Evolutionary conservation across 2,113 vertebrate species (phyloP).

Genomic region (Megaleporinus macrocephalus): DNA sequence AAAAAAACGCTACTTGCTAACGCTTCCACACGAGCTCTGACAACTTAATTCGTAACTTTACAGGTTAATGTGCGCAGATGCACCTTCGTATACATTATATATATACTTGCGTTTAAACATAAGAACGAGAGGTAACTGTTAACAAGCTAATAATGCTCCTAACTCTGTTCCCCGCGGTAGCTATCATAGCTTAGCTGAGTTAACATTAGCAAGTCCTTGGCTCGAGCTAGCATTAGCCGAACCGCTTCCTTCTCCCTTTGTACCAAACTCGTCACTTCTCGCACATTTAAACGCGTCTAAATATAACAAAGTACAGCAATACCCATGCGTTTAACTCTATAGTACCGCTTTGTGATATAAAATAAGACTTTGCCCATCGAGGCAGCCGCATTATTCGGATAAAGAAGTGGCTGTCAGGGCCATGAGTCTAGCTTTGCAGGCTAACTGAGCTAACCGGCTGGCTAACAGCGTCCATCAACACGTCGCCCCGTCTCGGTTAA

Average conservation of each 20-base stretch:
- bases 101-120: not conserved
- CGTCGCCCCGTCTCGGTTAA: not conserved
- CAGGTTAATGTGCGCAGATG: not conserved
- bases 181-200: not conserved
- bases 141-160: not conserved
- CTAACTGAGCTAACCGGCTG: conserved; percentile 31
- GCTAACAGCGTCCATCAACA: not conserved
- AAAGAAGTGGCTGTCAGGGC: not conserved
- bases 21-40: not conserved
- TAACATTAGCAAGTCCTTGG: too few species aligned
- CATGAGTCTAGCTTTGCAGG: conserved; percentile 17
- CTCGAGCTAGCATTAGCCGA: not conserved
- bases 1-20: not conserved
- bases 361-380: not conserved
- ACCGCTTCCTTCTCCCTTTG: conserved; percentile 16
- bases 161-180: not conserved
- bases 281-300: too few species aligned
- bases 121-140: not conserved
- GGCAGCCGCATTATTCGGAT: not conserved
- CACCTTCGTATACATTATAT: not conserved
- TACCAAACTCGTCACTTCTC: not conserved
- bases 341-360: accelerated
- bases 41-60: not conserved
- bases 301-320: not conserved
- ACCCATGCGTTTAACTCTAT: accelerated